These are phyloP conservation scores for human (Homo sapiens) DNA, from an alignment of 2,113 vertebrate genomes.

Conservation along the genomic window GRCh38 chr21:44043501-44044000, in stretches of 20 bases:
- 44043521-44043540: not conserved
- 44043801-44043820: not conserved
- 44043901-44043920: not conserved
- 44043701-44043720: not conserved
- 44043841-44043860: not conserved
- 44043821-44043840: not conserved
- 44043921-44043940: not conserved
- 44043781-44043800: not conserved
- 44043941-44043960: not conserved
- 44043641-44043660: not conserved
- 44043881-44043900: not conserved
- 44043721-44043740: not conserved
- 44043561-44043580: not conserved
- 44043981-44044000: not conserved
- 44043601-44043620: not conserved
- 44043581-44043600: not conserved
- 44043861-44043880: not conserved
- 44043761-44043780: not conserved
- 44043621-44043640: not conserved
- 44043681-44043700: not conserved
- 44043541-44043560: not conserved
- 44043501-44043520: not conserved
- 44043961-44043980: not conserved
- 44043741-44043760: not conserved
- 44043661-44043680: not conserved